Evolutionary conservation across 2,888 invertebrate genomes (phyloP), one percentile per base, ranked within the genome.

Genomic region (Drosophila mulleri): DNA sequence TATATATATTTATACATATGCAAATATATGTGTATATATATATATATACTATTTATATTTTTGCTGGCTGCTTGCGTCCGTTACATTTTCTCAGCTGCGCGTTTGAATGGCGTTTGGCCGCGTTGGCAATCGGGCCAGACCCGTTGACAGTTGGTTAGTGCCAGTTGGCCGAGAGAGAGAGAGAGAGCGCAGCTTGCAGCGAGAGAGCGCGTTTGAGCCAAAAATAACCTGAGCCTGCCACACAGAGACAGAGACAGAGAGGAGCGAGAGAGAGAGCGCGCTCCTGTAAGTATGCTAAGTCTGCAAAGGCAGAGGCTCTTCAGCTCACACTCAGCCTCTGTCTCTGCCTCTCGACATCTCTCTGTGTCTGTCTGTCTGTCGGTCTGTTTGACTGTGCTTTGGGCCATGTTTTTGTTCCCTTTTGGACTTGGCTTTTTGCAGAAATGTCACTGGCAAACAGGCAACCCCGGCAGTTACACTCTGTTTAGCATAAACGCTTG

Each of bases 381-480:
- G 60, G 48, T 50, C 47, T 64, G 32, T 44, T 39, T 44, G 18
- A 47, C 48, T 56, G 48, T 75, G 78, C 78, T 78, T 60, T 67
- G 58, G 82, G 82, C 75, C 64, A 63, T 82, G 79, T 60, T 68
- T 83, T 67, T 70, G 72, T 54, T 67, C 69, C 72, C 67, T 71
- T 75, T 68, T 86, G 78, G 71, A 75, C 75, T 88, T 80, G 78
- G 82, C 78, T 81, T 82, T 78, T 78, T 87, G 87, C 85, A 88
- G 87, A 85, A 81, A 86, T 88, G 89, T 86, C 84, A 87, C 88
- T 80, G 84, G 72, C 78, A 78, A 80, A 78, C 71, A 83, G 87
- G 89, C 89, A 83, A 88, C 89, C 90, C 84, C 87, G 83, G 84
- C 87, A 90, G 89, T 88, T 88, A 88, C 89, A 88, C 90, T 88